These are phyloP conservation scores for Gobius niger DNA, from an alignment of 2,113 vertebrate genomes.

Conservation along the genomic window DNA sequence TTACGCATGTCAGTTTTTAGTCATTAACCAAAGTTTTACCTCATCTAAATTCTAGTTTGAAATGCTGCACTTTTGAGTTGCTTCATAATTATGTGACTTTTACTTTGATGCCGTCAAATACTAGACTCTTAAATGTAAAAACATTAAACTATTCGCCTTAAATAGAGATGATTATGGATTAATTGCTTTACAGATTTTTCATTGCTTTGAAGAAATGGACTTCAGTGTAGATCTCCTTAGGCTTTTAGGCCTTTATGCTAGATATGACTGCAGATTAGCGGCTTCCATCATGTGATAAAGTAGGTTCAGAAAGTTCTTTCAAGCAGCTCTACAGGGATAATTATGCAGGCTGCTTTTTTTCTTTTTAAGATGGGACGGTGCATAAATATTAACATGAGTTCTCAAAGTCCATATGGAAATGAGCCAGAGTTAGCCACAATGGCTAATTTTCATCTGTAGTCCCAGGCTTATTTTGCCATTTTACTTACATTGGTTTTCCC, in stretches of 20 bases:
- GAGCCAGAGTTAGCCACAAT: too few species aligned
- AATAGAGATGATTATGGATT: slow-evolving; percentile 52
- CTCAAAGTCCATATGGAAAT: too few species aligned
- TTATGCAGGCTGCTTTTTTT: background rate
- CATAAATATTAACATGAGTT: too few species aligned
- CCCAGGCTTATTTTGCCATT: too few species aligned
- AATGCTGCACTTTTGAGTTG: background rate
- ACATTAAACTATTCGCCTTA: slow-evolving; percentile 13
- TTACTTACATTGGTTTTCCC: too few species aligned
- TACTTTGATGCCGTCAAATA: slow-evolving; percentile 6
- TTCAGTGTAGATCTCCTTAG: slow-evolving; percentile 19
- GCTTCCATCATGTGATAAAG: slow-evolving; percentile 32
- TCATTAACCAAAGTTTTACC: background rate
- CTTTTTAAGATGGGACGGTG: too few species aligned
- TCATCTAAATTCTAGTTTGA: too few species aligned
- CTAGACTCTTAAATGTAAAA: background rate
- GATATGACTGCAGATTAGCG: slow-evolving; percentile 36
- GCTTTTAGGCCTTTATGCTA: slow-evolving; percentile 24
- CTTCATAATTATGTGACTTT: background rate
- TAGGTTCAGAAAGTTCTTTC: slow-evolving; percentile 34
- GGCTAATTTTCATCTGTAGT: too few species aligned
- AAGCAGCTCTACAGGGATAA: background rate
- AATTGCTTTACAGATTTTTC: slow-evolving; percentile 25
- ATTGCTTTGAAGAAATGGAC: slow-evolving; percentile 6
- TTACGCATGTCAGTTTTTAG: slow-evolving; percentile 40